Conservation (phyloP, 1,140 invertebrate species). For the Campoletis sonorensis region DNA sequence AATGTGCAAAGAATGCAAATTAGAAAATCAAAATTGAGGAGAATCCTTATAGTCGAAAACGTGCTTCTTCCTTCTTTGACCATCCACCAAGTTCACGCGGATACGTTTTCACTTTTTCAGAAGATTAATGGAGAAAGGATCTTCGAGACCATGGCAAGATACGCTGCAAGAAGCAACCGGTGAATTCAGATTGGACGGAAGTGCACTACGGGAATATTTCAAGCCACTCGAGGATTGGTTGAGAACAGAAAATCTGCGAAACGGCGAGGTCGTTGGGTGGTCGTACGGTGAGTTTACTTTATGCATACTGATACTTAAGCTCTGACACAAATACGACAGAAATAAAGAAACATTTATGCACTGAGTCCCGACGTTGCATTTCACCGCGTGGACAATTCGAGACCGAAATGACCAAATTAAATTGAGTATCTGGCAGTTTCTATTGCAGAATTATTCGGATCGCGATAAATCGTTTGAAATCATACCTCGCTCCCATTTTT, state of each 20-base stretch:
- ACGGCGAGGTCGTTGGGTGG: slow-evolving; percentile 88
- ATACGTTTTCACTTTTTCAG: slow-evolving; percentile 75
- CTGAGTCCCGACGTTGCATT: not conserved
- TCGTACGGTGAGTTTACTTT: slow-evolving; percentile 80
- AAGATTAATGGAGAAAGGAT: slow-evolving; percentile 89
- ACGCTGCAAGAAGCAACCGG: slow-evolving; percentile 88
- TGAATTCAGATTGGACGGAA: slow-evolving; percentile 86
- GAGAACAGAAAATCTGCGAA: slow-evolving; percentile 86
- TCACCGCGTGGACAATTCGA: not conserved
- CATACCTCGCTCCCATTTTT: not conserved
- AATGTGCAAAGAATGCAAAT: too few species aligned
- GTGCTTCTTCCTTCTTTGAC: slow-evolving; percentile 16
- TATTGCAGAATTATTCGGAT: not conserved
- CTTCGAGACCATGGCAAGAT: slow-evolving; percentile 91
- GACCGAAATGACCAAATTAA: not conserved
- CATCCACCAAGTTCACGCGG: slow-evolving; percentile 28
- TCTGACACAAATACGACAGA: not conserved
- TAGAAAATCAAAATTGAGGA: too few species aligned
- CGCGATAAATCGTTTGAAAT: not conserved
- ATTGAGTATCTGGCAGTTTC: not conserved
- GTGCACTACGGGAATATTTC: slow-evolving; percentile 95
- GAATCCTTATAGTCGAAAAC: not conserved
- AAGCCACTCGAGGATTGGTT: slow-evolving; percentile 93
- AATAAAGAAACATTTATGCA: not conserved
- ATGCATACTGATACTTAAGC: slow-evolving; percentile 37